Conservation (phyloP, 2,797 vertebrate species). For the Channallabes apus region DNA sequence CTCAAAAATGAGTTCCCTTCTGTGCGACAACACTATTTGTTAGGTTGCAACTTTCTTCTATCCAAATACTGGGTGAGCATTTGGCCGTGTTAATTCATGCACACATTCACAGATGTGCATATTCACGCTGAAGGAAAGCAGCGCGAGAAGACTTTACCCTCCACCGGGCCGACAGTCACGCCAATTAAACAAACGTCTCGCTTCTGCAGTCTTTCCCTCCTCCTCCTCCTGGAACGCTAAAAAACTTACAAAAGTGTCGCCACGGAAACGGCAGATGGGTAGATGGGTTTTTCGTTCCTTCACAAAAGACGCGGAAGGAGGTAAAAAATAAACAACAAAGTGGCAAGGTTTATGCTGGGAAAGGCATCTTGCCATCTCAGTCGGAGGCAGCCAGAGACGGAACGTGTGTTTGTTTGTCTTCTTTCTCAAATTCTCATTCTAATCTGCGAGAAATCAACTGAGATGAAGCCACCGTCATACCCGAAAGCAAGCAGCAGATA, state of each 20-base stretch:
- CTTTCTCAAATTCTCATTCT: constrained; percentile 53
- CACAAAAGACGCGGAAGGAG: constrained; percentile 40
- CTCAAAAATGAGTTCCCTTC: background rate
- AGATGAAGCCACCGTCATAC: background rate
- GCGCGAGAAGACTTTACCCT: constrained; percentile 59
- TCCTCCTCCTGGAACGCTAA: constrained; percentile 19
- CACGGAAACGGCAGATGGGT: constrained; percentile 71
- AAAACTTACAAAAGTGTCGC: constrained; percentile 67
- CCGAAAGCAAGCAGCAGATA: background rate
- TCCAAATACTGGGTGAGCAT: constrained; percentile 5
- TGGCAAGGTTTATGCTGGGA: constrained; percentile 57
- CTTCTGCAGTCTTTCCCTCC: constrained; percentile 47
- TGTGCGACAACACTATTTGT: constrained; percentile 1
- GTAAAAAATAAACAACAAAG: constrained; percentile 56
- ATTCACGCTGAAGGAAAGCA: constrained; percentile 59
- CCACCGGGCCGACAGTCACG: constrained; percentile 60
- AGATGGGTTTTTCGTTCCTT: constrained; percentile 47
- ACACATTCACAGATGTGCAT: constrained; percentile 56
- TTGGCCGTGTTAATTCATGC: constrained; percentile 43
- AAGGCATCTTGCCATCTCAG: constrained; percentile 56
- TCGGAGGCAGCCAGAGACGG: background rate
- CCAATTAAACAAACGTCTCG: constrained; percentile 69
- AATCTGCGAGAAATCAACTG: constrained; percentile 2
- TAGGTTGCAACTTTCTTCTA: background rate
- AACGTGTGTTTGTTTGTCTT: constrained; percentile 50